A percentile compares a stretch with the other conserved stretches of the same genome.
Conservation (phyloP, 2,113 vertebrate species). For the Lates calcarifer region DNA sequence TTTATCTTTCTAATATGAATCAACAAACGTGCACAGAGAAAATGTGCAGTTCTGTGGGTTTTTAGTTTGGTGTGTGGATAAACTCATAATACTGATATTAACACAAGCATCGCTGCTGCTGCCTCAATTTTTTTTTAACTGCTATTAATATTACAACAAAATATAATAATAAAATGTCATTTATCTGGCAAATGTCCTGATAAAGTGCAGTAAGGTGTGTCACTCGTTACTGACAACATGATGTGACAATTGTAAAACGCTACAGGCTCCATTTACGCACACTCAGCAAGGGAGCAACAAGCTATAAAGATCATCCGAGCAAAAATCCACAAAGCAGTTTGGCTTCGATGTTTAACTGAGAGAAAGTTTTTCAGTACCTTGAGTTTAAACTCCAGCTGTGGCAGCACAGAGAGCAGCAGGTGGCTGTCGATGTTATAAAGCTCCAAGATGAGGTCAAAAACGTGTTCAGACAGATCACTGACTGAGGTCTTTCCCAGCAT, state of each 20-base stretch:
- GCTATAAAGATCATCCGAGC: neutral
- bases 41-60: constrained; percentile 34
- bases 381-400: constrained; percentile 98
- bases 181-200: neutral
- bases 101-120: neutral
- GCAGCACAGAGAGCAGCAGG: constrained; percentile 97
- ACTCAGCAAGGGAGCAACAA: neutral
- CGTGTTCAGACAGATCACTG: constrained; percentile 97
- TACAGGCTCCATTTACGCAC: neutral
- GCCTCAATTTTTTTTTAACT: neutral
- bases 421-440: constrained; percentile 99
- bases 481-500: constrained; percentile 99
- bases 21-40: constrained; percentile 61
- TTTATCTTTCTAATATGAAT: constrained; percentile 66
- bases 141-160: neutral
- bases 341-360: neutral
- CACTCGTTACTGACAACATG: neutral
- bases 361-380: constrained; percentile 86
- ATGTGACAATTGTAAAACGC: neutral
- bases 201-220: too few relatives aligned
- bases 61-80: constrained; percentile 13
- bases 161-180: neutral
- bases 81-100: constrained; percentile 4
- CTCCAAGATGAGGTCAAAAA: constrained; percentile 98
- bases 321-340: neutral